These are phyloP conservation scores for Carassius gibelio DNA, from an alignment of 2,113 vertebrate genomes.

Conservation along the genomic window DNA sequence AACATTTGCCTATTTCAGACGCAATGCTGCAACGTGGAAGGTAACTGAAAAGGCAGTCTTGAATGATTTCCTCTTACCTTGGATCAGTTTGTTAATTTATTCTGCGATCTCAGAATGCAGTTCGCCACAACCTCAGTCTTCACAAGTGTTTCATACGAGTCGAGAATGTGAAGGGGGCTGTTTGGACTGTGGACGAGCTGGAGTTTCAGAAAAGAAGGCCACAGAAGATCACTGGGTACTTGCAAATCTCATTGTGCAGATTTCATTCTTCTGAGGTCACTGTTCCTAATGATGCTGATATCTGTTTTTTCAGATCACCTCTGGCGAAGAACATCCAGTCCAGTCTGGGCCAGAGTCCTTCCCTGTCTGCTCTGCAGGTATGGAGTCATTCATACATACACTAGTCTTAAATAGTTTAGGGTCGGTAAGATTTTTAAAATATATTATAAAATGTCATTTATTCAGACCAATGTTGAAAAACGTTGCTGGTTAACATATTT, in stretches of 20 bases:
- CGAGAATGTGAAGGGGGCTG: constrained; percentile 78
- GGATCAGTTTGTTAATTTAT: neutral
- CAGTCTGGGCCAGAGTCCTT: constrained; percentile 85
- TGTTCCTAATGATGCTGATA: neutral
- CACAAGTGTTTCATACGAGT: constrained; percentile 79
- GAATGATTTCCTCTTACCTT: neutral
- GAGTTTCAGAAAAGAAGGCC: constrained; percentile 98
- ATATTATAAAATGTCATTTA: neutral
- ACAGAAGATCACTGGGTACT: constrained; percentile 95
- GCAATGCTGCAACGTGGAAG: constrained; percentile 99
- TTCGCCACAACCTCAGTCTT: constrained; percentile 80
- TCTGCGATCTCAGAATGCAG: constrained; percentile 71
- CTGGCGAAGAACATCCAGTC: constrained; percentile 93
- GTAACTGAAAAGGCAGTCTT: constrained; percentile 68
- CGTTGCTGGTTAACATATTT: too few relatives aligned
- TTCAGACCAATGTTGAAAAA: too few relatives aligned
- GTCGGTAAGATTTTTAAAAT: neutral
- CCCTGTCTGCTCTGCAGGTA: constrained; percentile 90
- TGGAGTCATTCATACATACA: constrained; percentile 57
- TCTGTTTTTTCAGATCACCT: constrained; percentile 81
- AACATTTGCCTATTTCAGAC: constrained; percentile 97
- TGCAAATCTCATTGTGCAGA: neutral
- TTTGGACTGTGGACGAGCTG: constrained; percentile 96
- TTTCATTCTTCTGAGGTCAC: neutral
- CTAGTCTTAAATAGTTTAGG: neutral